Evolutionary conservation across 2,113 vertebrate genomes (phyloP).

Genomic region (Plestiodon gilberti): DNA sequence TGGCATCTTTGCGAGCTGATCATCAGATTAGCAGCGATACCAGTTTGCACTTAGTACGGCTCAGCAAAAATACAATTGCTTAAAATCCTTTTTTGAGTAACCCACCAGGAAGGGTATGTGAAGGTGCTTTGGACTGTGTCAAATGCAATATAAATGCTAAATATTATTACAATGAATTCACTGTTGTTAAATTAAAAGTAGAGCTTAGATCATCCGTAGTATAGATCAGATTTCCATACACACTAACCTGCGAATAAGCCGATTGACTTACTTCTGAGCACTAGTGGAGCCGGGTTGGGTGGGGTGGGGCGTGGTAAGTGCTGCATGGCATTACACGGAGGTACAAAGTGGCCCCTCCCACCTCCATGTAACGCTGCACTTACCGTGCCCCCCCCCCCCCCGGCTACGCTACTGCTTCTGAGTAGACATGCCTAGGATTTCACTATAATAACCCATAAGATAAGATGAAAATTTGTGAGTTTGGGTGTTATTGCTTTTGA

Average conservation of each 20-base stretch:
- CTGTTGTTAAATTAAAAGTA: background rate
- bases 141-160: background rate
- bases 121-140: constrained; percentile 24
- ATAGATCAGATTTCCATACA: background rate
- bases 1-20: background rate
- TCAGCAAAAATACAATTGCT: background rate
- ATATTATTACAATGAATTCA: constrained; percentile 3
- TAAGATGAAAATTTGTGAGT: constrained; percentile 8
- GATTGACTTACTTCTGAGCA: too few relatives aligned
- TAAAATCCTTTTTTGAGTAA: background rate
- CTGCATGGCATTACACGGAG: too few relatives aligned
- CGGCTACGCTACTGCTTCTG: too few relatives aligned
- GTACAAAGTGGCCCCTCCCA: too few relatives aligned
- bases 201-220: background rate
- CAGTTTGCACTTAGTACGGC: background rate
- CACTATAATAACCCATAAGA: background rate
- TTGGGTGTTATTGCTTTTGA: constrained; percentile 26
- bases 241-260: too few relatives aligned
- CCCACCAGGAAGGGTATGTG: background rate
- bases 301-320: too few relatives aligned
- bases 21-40: background rate
- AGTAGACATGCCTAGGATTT: too few relatives aligned
- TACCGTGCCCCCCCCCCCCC: too few relatives aligned
- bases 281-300: too few relatives aligned
- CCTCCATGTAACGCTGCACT: too few relatives aligned